Base-by-base conservation (phyloP, 2,113 vertebrate species). In the Callionymus lyra region DNA sequence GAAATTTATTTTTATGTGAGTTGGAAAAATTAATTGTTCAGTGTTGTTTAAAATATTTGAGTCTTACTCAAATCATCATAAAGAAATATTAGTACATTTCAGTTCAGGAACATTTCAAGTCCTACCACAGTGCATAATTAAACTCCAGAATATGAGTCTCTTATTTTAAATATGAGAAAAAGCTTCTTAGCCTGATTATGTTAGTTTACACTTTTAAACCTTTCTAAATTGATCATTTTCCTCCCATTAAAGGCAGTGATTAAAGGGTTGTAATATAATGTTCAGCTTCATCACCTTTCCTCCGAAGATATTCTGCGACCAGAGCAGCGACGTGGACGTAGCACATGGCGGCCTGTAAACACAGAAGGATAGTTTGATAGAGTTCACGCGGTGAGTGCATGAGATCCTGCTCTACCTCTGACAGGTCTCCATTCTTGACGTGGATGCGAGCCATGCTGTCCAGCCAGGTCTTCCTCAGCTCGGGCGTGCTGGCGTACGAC, bases 371-470 rank as follows among this genome's bases (percentile, higher is more conserved):
- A 12, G 27, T 16, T 16, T 32, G 2, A 2, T 15, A 37, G 14
- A 37, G 2, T 4, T n/a, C n/a, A n/a, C n/a, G n/a, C n/a, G n/a
- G n/a, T n/a, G 10, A 19, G 12, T 6, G 18, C 48, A 34, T 12
- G 2, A 50, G 34, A 18, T 38, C 2, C 9, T 6, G 35, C 27
- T 67, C 33, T 34, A 92, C 95, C 89, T 99, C 95, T 0, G 95
- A 99, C 14, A 97, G 82, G 71, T 99, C 95, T 39, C 93, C 93
- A 4, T 98, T 95, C 75, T 99, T 98, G 55, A 99, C 90, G 5
- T 99, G 95, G 68, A 98, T 99, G 38, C 90, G 87, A 16, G 95
- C 95, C 94, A 99, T 99, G 83, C 95, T 99, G 81, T 99, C 95
- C 44, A 99, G 76, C 95, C 95, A 99, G 0, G 95, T 98, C 77